Evolutionary conservation across 2,113 vertebrate genomes (phyloP).

Genomic region (Nanger granti): DNA sequence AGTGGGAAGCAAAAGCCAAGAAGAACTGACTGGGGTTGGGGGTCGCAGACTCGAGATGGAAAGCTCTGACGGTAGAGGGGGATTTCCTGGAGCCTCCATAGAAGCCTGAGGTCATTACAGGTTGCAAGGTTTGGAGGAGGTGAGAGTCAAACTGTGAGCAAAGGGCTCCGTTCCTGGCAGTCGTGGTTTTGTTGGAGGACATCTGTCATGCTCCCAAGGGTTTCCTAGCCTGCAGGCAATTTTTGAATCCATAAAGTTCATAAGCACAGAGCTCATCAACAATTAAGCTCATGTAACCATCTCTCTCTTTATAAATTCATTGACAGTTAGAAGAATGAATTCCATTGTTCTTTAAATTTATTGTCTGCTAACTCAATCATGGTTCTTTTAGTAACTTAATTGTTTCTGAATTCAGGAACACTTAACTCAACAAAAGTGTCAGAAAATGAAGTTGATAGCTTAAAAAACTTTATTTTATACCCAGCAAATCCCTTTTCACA

Average conservation of each 20-base stretch:
- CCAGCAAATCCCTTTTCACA: neutral
- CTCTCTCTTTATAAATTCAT: slow-evolving; percentile 46
- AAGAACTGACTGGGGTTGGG: neutral
- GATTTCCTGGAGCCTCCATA: neutral
- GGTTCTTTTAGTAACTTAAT: slow-evolving; percentile 62
- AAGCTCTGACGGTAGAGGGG: neutral
- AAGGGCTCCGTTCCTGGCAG: neutral
- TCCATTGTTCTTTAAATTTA: slow-evolving; percentile 65
- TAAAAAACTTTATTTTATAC: slow-evolving; percentile 28
- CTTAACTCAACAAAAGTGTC: slow-evolving; percentile 55
- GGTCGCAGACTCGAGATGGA: neutral
- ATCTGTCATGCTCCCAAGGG: neutral
- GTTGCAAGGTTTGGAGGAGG: neutral
- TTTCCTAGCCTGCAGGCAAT: neutral
- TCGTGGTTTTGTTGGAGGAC: neutral
- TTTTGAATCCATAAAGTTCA: slow-evolving; percentile 25
- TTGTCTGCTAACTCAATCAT: slow-evolving; percentile 62
- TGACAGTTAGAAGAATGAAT: slow-evolving; percentile 50
- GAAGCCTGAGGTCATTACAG: neutral
- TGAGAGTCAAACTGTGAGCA: neutral
- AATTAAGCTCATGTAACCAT: slow-evolving; percentile 50
- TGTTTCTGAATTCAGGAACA: slow-evolving; percentile 41
- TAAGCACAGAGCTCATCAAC: slow-evolving; percentile 38
- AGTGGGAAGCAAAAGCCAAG: neutral
- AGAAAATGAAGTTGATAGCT: slow-evolving; percentile 48